Percentiles rank a stretch among this genome's conserved stretches.
These are phyloP conservation scores for Tenrec ecaudatus DNA, from an alignment of 2,113 vertebrate species.

Conservation along the genomic window DNA sequence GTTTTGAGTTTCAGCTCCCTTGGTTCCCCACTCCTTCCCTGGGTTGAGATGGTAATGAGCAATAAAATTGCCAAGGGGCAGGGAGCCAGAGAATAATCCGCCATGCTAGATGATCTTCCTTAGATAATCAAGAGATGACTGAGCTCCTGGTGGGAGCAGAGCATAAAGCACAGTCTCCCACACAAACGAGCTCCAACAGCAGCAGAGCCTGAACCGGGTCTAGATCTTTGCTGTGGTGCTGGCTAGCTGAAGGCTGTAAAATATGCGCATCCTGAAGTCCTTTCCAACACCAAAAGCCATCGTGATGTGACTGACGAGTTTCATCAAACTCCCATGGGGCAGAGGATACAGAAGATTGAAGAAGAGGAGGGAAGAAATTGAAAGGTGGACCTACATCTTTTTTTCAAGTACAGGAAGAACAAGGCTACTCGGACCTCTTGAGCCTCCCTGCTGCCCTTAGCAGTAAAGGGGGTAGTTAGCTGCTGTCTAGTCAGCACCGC, in stretches of 20 bases:
- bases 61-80: not conserved
- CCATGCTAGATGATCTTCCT: not conserved
- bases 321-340: not conserved
- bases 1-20: slow-evolving; percentile 20
- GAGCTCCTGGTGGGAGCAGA: not conserved
- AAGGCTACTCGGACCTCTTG: not conserved
- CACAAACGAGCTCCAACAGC: not conserved
- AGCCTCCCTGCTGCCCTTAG: not conserved
- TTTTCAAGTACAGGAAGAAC: not conserved
- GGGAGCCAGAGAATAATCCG: not conserved
- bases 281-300: not conserved
- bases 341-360: not conserved
- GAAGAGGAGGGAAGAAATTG: not conserved
- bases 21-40: not conserved
- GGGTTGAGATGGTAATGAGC: not conserved
- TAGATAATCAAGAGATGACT: not conserved
- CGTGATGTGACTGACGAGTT: not conserved
- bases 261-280: not conserved
- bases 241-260: not conserved
- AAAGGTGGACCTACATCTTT: not conserved
- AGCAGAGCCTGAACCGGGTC: not conserved
- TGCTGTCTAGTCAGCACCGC: not conserved
- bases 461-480: not conserved
- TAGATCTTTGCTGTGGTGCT: fast-evolving
- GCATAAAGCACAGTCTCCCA: not conserved